Percentiles rank a stretch among this genome's conserved stretches.
These are phyloP conservation scores for Nycticorax nycticorax DNA, from an alignment of 2,113 vertebrate genomes.

Conservation along the genomic window DNA sequence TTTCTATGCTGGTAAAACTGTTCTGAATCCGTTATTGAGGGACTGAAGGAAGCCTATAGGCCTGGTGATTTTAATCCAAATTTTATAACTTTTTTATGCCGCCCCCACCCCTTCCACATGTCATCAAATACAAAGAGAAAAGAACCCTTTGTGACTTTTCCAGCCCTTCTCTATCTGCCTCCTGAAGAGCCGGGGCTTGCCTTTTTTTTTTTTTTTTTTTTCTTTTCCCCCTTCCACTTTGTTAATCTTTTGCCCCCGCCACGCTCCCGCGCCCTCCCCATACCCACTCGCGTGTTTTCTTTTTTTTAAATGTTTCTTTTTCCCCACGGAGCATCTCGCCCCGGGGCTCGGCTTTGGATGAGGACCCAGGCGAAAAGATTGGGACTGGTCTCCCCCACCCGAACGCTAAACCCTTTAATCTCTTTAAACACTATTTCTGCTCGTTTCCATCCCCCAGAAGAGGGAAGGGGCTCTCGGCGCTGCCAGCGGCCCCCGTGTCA, in stretches of 20 bases:
- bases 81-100: slow-evolving; percentile 81
- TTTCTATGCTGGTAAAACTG: slow-evolving; percentile 82
- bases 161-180: slow-evolving; percentile 31
- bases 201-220: neutral
- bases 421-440: slow-evolving; percentile 32
- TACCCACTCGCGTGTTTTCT: neutral
- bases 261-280: neutral
- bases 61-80: slow-evolving; percentile 84
- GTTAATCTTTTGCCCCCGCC: neutral
- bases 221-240: neutral
- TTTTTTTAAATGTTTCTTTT: too few relatives aligned
- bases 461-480: neutral
- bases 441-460: neutral
- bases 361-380: neutral
- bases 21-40: slow-evolving; percentile 82
- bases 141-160: slow-evolving; percentile 53
- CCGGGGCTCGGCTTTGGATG: neutral
- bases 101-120: slow-evolving; percentile 58
- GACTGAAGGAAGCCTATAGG: slow-evolving; percentile 79
- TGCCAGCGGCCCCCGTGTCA: neutral
- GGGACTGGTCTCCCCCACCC: neutral
- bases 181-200: neutral
- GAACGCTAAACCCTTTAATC: slow-evolving; percentile 29
- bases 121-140: slow-evolving; percentile 74
- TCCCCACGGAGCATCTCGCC: neutral